These are phyloP conservation scores for Melanargia galathea DNA, from an alignment of 2,888 invertebrate species.

Conservation along the genomic window DNA sequence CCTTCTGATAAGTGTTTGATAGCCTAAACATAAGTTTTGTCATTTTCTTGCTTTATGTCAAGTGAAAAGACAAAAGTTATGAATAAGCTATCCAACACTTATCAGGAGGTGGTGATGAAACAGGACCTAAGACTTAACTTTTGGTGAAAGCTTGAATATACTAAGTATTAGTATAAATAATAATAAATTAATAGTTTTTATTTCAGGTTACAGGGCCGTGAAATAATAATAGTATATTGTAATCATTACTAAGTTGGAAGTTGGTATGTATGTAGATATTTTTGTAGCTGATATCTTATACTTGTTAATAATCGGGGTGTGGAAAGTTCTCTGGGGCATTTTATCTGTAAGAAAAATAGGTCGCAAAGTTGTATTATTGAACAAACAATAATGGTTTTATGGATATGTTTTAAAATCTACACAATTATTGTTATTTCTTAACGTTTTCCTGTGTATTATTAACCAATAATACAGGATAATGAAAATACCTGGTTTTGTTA, in stretches of 20 bases:
- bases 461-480: constrained; percentile 6
- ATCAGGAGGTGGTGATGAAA: too few species aligned
- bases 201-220: too few species aligned
- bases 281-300: constrained; percentile 38
- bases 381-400: background rate
- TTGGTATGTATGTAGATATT: constrained; percentile 6
- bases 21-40: too few species aligned
- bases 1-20: too few species aligned
- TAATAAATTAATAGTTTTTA: too few species aligned
- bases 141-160: too few species aligned
- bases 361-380: constrained; percentile 17
- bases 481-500: background rate
- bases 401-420: background rate
- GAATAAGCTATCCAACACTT: too few species aligned
- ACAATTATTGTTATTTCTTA: constrained; percentile 1
- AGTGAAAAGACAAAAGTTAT: too few species aligned
- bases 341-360: constrained; percentile 24
- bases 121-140: too few species aligned
- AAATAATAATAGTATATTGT: too few species aligned
- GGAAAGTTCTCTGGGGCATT: constrained; percentile 49
- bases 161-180: too few species aligned
- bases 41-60: too few species aligned
- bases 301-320: constrained; percentile 45
- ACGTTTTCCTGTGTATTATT: constrained; percentile 9
- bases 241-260: background rate